These are phyloP conservation scores for Craterocephalus amniculus DNA, from an alignment of 2,797 vertebrate genomes.

Conservation along the genomic window DNA sequence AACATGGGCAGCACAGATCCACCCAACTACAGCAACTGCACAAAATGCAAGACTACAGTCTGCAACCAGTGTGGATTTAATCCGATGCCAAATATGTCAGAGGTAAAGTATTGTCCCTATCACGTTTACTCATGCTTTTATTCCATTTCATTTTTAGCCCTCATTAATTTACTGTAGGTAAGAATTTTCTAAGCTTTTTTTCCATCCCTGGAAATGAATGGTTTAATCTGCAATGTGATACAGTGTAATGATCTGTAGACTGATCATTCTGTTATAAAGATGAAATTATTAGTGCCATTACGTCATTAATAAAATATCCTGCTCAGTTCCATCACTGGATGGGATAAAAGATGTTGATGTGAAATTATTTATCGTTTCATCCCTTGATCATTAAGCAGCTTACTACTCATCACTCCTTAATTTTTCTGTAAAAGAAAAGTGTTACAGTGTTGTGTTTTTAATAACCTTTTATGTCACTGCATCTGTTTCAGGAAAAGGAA, in stretches of 20 bases:
- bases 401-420: neutral
- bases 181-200: neutral
- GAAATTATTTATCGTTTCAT: too few relatives aligned
- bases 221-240: neutral
- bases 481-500: slow-evolving; percentile 85
- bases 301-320: too few relatives aligned
- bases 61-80: slow-evolving; percentile 98
- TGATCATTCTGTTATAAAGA: too few relatives aligned
- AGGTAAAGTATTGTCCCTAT: slow-evolving; percentile 64
- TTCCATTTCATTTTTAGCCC: neutral
- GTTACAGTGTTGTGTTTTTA: neutral
- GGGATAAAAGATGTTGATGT: too few relatives aligned
- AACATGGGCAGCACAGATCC: slow-evolving; percentile 83
- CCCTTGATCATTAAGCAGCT: too few relatives aligned
- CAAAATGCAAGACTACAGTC: slow-evolving; percentile 89
- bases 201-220: neutral
- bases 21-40: slow-evolving; percentile 91
- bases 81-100: slow-evolving; percentile 83
- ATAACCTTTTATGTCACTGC: neutral
- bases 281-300: too few relatives aligned
- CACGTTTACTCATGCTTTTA: neutral
- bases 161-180: neutral
- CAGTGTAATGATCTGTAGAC: too few relatives aligned
- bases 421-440: slow-evolving; percentile 5
- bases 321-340: too few relatives aligned